phyloP scores from a whole-genome alignment of 2,888 invertebrate genomes.

The Troglohyphantes excavatus region DNA sequence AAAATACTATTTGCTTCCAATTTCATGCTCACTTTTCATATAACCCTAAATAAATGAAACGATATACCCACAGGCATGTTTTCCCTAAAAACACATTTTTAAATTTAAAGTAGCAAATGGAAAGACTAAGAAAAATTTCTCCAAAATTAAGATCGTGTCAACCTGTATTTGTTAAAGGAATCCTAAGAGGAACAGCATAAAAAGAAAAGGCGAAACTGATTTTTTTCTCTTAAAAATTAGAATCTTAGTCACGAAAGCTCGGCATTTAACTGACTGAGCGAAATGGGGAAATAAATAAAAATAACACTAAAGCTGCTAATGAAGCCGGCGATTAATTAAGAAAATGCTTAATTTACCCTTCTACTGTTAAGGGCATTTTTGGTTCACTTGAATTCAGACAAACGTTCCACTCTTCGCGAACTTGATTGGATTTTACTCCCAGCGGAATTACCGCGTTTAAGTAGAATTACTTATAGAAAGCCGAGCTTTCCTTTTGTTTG shows the following conservation, averaged over 20 bases:
- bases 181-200: neutral
- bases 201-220: neutral
- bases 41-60: neutral
- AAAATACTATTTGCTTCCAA: neutral
- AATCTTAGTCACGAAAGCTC: constrained; percentile 20
- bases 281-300: constrained; percentile 31
- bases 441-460: constrained; percentile 45
- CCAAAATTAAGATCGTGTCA: constrained; percentile 35
- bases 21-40: neutral
- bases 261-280: constrained; percentile 17
- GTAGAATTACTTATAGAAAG: constrained; percentile 34
- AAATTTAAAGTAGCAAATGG: neutral
- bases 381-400: constrained; percentile 52
- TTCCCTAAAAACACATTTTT: neutral
- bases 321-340: constrained; percentile 71
- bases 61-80: constrained; percentile 11
- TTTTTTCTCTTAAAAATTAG: constrained; percentile 8
- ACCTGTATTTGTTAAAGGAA: constrained; percentile 32
- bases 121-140: neutral
- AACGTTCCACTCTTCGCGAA: constrained; percentile 16
- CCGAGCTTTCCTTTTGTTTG: constrained; percentile 27
- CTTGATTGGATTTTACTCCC: constrained; percentile 72
- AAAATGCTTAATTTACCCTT: constrained; percentile 68
- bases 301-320: constrained; percentile 38
- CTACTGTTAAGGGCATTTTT: constrained; percentile 50